Base-by-base conservation (phyloP, 2,113 vertebrate genomes). In the Oncorhynchus clarkii region DNA sequence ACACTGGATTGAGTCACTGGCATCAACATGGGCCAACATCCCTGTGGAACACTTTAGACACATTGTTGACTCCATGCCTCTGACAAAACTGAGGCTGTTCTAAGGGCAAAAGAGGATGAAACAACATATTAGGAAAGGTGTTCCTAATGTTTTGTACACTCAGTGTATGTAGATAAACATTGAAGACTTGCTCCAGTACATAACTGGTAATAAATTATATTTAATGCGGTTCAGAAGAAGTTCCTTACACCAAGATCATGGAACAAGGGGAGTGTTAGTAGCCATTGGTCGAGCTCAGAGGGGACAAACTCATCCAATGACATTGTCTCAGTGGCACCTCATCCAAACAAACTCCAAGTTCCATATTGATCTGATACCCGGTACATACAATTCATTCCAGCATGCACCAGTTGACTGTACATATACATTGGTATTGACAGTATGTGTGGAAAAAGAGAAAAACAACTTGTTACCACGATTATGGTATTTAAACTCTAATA, bases 161-260 rank as follows among this genome's bases (percentile, higher is more conserved):
- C 39, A 2, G 39, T 39, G 39, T 87, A 81, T 71, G 72, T 39
- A 73, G 24, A 48, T 74, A 78, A 81, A 65, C 73, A 75, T 74
- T 77, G 65, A 75, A 71, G 69, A 78, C 68, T 79, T 72, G 26
- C 70, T 70, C 67, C 68, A 82, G 77, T 71, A 71, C 69, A 49
- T 64, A 60, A 78, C 73, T 76, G 78, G 72, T 54, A 65, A 77
- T 18, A 54, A 54, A 82, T 84, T 67, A 78, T 13, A 64, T 79
- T 79, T 66, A 27, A 80, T 74, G 70, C 68, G 80, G 70, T 51
- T 27, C 26, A 45, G 39, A 45, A 66, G 14, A 66, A 62, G n/a
- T 62, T 62, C n/a, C 59, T 54, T 3, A 62, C 59, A n/a, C 59
- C 39, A 45, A 45, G 39, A 45, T 45, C 39, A 12, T 45, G 11